Conservation (phyloP, 2,888 invertebrate species). For the Diadromus collaris region DNA sequence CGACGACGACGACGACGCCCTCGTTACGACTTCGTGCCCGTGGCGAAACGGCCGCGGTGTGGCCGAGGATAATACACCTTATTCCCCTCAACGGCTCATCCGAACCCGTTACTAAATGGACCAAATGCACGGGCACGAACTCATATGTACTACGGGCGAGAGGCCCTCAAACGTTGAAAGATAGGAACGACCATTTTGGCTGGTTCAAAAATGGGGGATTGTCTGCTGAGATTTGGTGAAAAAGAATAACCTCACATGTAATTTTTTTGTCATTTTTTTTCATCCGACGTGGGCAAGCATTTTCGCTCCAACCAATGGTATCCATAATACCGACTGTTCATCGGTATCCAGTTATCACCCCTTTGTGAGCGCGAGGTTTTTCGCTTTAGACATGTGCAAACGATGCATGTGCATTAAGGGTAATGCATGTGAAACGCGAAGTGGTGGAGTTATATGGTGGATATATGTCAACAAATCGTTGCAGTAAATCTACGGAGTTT, state of each 20-base stretch:
- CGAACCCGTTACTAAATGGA: constrained; percentile 46
- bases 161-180: neutral
- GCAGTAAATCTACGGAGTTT: constrained; percentile 58
- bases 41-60: constrained; percentile 32
- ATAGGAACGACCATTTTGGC: neutral
- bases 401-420: neutral
- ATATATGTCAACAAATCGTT: constrained; percentile 63
- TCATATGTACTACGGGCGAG: constrained; percentile 11
- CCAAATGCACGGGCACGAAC: neutral
- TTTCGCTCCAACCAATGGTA: no score
- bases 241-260: no score
- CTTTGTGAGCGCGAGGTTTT: neutral
- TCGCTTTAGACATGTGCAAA: constrained; percentile 1
- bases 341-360: neutral
- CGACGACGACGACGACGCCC: constrained; percentile 52
- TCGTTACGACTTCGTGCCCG: constrained; percentile 53
- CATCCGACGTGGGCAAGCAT: no score
- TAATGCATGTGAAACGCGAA: neutral
- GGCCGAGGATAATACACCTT: constrained; percentile 43
- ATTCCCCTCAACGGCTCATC: constrained; percentile 40
- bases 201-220: neutral
- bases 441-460: constrained; percentile 17
- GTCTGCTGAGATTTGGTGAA: neutral
- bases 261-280: no score
- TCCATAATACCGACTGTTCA: no score